phyloP scores from a whole-genome alignment of 2,888 invertebrate species.

The Tetanocera ferruginea region DNA sequence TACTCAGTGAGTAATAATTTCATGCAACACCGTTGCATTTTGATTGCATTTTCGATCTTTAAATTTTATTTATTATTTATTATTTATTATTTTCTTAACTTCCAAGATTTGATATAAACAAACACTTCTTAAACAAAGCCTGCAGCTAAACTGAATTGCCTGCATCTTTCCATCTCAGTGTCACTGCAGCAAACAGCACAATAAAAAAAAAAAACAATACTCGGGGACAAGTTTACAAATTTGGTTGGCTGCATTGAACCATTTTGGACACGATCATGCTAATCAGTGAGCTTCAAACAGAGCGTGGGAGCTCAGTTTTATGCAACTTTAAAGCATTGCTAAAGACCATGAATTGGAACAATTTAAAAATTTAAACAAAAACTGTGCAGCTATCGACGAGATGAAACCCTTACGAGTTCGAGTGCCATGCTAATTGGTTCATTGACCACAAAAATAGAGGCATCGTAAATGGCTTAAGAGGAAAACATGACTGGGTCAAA shows the following conservation, averaged over 20 bases:
- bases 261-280: constrained; percentile 6
- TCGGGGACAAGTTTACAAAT: not conserved
- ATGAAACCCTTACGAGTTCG: not conserved
- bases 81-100: no score
- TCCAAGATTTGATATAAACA: no score
- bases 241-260: not conserved
- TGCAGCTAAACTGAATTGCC: no score
- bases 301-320: not conserved
- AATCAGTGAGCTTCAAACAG: no score
- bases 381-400: not conserved
- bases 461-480: not conserved
- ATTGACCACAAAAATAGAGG: not conserved
- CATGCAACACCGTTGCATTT: no score
- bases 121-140: no score
- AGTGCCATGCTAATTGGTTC: not conserved
- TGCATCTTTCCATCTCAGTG: not conserved
- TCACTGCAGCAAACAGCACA: not conserved
- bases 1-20: no score
- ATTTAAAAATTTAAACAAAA: not conserved
- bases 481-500: not conserved
- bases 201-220: not conserved
- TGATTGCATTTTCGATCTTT: no score
- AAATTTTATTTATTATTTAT: no score
- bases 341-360: not conserved
- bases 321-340: not conserved